These are phyloP conservation scores for Numida meleagris DNA, from an alignment of 2,113 vertebrate genomes.

Conservation along the genomic window DNA sequence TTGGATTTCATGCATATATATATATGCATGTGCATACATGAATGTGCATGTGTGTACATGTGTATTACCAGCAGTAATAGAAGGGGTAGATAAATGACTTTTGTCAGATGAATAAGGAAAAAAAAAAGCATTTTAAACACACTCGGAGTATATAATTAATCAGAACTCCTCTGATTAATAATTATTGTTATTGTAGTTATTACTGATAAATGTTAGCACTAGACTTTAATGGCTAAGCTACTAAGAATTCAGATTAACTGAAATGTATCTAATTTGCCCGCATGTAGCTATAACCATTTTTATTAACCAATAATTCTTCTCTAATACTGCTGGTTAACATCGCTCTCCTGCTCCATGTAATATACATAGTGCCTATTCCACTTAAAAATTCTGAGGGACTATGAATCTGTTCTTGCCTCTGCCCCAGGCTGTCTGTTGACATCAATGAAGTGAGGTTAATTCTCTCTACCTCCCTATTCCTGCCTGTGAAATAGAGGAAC, in stretches of 20 bases:
- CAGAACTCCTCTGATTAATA: conserved; percentile 67
- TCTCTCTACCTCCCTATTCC: not conserved
- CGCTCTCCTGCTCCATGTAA: not conserved
- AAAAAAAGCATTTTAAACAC: conserved; percentile 41
- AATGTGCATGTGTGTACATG: not conserved
- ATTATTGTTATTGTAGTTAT: conserved; percentile 73
- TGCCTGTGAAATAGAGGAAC: not conserved
- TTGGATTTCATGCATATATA: conserved; percentile 12
- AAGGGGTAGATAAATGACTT: conserved; percentile 38
- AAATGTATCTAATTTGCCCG: conserved; percentile 60
- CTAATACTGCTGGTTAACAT: not conserved
- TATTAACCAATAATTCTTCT: conserved; percentile 32
- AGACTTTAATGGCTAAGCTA: conserved; percentile 43
- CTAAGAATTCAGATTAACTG: conserved; percentile 65
- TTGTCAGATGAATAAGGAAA: conserved; percentile 53
- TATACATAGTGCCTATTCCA: not conserved
- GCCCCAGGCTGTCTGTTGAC: not conserved
- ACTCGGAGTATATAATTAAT: conserved; percentile 62
- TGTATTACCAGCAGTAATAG: conserved; percentile 4
- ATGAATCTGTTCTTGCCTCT: not conserved
- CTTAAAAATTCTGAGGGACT: not conserved
- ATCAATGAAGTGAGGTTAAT: not conserved
- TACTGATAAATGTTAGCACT: conserved; percentile 62
- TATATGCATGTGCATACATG: not conserved
- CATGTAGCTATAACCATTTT: conserved; percentile 46